Base-by-base conservation (phyloP, 2,797 vertebrate species). In the Lates japonicus region DNA sequence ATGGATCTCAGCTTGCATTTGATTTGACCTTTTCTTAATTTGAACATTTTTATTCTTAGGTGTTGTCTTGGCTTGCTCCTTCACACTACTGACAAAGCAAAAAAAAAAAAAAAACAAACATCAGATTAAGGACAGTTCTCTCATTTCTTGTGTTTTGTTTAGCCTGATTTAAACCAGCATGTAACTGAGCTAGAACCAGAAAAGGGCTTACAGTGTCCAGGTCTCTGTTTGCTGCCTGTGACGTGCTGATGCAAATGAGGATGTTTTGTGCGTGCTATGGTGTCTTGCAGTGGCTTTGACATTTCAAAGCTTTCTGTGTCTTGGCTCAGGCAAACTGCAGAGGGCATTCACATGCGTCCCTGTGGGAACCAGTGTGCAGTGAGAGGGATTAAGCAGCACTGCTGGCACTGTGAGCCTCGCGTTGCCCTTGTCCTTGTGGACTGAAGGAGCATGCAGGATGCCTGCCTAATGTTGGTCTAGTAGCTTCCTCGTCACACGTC, bases 341-440 rank as follows among this genome's bases (percentile, higher is more conserved):
- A 82, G 84, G 88, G 74, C 74, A 76, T 79, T 86, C 70, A 39
- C 70, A 58, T 49, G 66, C 54, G 22, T 89, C 87, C 90, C 90
- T 63, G 70, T 54, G 83, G 89, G 85, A 80, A 66, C 29, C 64
- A 13, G 78, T 76, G 82, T 83, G 82, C 81, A 87, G 81, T 55
- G 78, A 87, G 78, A 55, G 80, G 82, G 82, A 92, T 93, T 89
- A 88, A 82, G 60, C 78, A 57, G 63, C 74, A 64, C 79, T 60
- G 77, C 78, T 83, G 87, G 84, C 84, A 70, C 82, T 61, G 44
- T 46, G 70, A 42, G 62, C 72, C 79, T 67, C 16, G 37, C 12
- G 51, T 71, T 80, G 74, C 84, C 84, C 86, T 82, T 76, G 78
- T 90, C 88, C 72, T 87, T 84, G 81, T 80, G 73, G 81, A 82